Conservation (phyloP, 2,797 vertebrate genomes). For the Girardinus metallicus region DNA sequence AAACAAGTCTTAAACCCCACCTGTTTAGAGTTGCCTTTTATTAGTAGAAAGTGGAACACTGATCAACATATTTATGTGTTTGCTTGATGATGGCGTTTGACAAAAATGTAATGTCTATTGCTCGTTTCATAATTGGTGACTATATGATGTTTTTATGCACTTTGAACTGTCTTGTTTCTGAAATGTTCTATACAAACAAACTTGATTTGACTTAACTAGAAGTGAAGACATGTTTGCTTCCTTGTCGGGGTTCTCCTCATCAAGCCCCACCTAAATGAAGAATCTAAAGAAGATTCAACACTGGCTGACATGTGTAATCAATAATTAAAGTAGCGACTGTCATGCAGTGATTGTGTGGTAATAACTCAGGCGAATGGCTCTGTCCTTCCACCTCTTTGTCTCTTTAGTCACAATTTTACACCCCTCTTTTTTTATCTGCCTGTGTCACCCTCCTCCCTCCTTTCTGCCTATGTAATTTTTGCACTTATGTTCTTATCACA, state of each 20-base stretch:
- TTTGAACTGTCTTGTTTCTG: too few species aligned
- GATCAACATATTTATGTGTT: too few species aligned
- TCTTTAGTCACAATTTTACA: conserved; percentile 45
- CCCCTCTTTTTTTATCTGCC: conserved; percentile 17
- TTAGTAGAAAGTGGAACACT: too few species aligned
- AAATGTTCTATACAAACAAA: too few species aligned
- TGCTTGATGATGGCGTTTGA: too few species aligned
- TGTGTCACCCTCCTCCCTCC: conserved; percentile 18
- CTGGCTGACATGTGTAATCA: conserved; percentile 90
- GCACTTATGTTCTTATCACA: conserved; percentile 49
- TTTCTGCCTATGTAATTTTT: conserved; percentile 51
- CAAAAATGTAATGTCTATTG: too few species aligned
- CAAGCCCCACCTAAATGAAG: conserved; percentile 84
- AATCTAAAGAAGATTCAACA: conserved; percentile 90
- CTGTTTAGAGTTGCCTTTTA: too few species aligned
- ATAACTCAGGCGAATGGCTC: conserved; percentile 72
- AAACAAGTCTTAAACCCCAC: too few species aligned
- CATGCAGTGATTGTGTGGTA: conserved; percentile 83
- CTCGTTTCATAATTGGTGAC: too few species aligned
- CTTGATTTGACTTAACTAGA: background rate
- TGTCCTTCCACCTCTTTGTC: conserved; percentile 29
- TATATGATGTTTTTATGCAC: too few species aligned
- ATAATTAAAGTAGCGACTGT: conserved; percentile 88
- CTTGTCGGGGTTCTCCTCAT: conserved; percentile 68
- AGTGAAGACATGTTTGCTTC: background rate